Base-by-base conservation (phyloP, 2,888 invertebrate genomes). In the Cheilosia variabilis region DNA sequence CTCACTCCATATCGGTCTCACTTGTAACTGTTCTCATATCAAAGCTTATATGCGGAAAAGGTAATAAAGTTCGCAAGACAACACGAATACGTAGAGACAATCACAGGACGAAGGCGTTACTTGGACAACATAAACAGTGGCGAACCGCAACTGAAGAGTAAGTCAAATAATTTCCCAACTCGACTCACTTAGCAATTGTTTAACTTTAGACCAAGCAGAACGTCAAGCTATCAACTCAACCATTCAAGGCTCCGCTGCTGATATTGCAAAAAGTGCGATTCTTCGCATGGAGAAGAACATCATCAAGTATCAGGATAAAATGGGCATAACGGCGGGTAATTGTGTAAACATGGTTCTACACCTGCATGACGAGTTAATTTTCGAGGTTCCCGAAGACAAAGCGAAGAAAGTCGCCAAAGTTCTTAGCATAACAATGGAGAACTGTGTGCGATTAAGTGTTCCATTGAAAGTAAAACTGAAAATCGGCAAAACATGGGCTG, bases 171-270 rank as follows among this genome's bases (percentile, higher is more conserved):
- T 43, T 13, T 34, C 7, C n/a, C 15, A 60, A 37, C 5, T 24
- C 27, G n/a, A 31, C 6, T 10, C 15, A 24, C 5, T 2, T 4
- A 17, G n/a, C 41, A 24, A 19, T 31, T 9, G 27, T 22, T 47
- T 2, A 17, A 9, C 69, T 69, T 15, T 89, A 96, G 96, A 93
- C 89, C 95, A 97, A 93, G 97, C 98, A 0, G 98, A 98, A 92
- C 94, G 99, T n/a, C 98, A 99, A 93, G 98, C 98, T 15, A 95
- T 99, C 0, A 99, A 99, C 92, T 97, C 98, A 2, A 96, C 96
- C 15, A 96, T 99, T 66, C 99, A 99, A 93, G 99, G 99, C 0
- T 98, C 99, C 0, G 99, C 99, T 0, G 98, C 99, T 0, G 99
- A 99, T 92, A 95, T 99, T 55, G 96, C 97, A 0, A 99, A 99